A percentile compares a stretch with the other conserved stretches of the same genome.
Evolutionary conservation across 2,113 vertebrate species (phyloP).

Genomic region (Rafetus swinhoei): DNA sequence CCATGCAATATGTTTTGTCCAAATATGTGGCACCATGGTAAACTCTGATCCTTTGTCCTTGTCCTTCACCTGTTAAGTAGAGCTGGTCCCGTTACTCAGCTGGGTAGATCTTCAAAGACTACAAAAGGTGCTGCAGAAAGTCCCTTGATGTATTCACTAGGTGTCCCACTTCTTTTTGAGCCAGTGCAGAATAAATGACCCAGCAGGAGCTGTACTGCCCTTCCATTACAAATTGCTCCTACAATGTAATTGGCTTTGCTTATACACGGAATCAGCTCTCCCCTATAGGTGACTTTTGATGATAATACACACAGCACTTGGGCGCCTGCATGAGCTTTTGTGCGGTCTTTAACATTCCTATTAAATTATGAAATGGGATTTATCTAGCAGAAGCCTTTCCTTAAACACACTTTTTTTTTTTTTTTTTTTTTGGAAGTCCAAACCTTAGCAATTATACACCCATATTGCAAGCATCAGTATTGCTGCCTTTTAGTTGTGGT

Average conservation of each 20-base stretch:
- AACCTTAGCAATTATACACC: not conserved
- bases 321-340: not conserved
- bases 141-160: not conserved
- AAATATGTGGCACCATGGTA: not conserved
- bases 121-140: not conserved
- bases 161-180: accelerated
- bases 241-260: accelerated
- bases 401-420: not conserved
- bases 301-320: not conserved
- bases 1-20: not conserved
- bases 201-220: accelerated
- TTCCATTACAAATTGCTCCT: not conserved
- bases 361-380: not conserved
- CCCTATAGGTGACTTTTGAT: not conserved
- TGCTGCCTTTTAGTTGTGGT: not conserved
- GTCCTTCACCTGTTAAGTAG: not conserved
- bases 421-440: not conserved
- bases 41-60: not conserved
- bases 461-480: accelerated
- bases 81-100: not conserved
- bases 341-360: not conserved
- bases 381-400: not conserved
- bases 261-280: not conserved
- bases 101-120: not conserved
- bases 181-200: not conserved